Conservation (phyloP, 1,140 invertebrate species). For the Rhagoletis zephyria region DNA sequence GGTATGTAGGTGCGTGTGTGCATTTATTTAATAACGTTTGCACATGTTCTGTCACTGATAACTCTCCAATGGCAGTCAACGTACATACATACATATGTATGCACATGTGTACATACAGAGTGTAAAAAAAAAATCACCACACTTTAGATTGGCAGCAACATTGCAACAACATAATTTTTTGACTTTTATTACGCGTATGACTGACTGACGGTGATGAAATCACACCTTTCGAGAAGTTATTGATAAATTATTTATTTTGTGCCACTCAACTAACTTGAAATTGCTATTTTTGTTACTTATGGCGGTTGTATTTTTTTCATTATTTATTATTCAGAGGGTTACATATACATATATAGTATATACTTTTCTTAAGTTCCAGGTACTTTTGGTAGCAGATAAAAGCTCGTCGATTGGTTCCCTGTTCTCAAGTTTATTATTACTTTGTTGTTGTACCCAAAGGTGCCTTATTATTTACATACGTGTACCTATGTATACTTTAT, state of each 20-base stretch:
- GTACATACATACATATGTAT: not conserved
- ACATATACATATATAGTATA: too few species aligned
- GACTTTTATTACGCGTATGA: not conserved
- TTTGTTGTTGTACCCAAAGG: not conserved
- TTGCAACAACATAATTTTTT: slow-evolving; percentile 9
- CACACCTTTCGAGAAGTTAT: slow-evolving; percentile 35
- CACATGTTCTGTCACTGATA: slow-evolving; percentile 40
- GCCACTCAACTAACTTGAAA: slow-evolving; percentile 17
- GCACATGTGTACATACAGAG: not conserved
- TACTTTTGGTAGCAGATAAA: not conserved
- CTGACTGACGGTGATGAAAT: slow-evolving; percentile 23
- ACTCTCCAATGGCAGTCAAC: not conserved
- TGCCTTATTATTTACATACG: not conserved
- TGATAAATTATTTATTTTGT: slow-evolving; percentile 45
- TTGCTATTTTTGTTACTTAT: not conserved
- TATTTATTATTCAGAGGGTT: not conserved
- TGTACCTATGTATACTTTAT: not conserved
- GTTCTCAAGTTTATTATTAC: not conserved
- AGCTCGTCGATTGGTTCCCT: not conserved
- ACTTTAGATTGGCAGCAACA: slow-evolving; percentile 26
- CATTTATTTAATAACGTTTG: slow-evolving; percentile 23
- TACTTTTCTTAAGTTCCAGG: not conserved
- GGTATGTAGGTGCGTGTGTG: not conserved
- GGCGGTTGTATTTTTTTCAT: not conserved
- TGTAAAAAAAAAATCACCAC: not conserved